Percentiles rank a stretch among this genome's conserved stretches.
Evolutionary conservation across 2,888 invertebrate genomes (phyloP).

Genomic region (Muschampia plurimacula): DNA sequence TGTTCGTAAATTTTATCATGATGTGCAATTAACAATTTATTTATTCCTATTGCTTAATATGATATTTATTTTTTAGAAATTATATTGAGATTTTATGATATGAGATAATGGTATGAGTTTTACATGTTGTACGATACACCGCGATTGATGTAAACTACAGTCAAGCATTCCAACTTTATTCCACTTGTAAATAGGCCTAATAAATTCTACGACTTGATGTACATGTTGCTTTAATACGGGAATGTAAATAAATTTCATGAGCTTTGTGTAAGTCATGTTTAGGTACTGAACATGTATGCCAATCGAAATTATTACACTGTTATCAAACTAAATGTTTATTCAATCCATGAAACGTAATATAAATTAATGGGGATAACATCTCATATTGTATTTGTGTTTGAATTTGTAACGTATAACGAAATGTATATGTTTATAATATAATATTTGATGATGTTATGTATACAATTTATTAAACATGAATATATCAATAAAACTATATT

Average conservation of each 20-base stretch:
- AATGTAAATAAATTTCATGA: slow-evolving; percentile 78
- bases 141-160: slow-evolving; percentile 73
- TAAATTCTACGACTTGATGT: slow-evolving; percentile 76
- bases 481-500: slow-evolving; percentile 87
- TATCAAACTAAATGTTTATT: slow-evolving; percentile 73
- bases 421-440: slow-evolving; percentile 86
- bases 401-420: slow-evolving; percentile 84
- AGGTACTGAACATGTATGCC: slow-evolving; percentile 68
- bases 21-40: slow-evolving; percentile 82
- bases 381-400: slow-evolving; percentile 85
- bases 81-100: slow-evolving; percentile 71
- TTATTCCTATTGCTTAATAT: slow-evolving; percentile 81
- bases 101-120: slow-evolving; percentile 70
- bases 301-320: slow-evolving; percentile 67
- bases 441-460: slow-evolving; percentile 86
- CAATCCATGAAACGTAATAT: slow-evolving; percentile 69
- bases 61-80: slow-evolving; percentile 82
- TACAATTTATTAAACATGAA: slow-evolving; percentile 86
- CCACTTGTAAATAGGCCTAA: slow-evolving; percentile 85
- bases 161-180: slow-evolving; percentile 84
- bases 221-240: slow-evolving; percentile 76
- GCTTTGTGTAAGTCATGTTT: slow-evolving; percentile 69
- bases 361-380: slow-evolving; percentile 81
- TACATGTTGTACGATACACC: slow-evolving; percentile 73
- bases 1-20: slow-evolving; percentile 75